Conservation (phyloP, 2,888 invertebrate genomes). For the Tenthredo notha region DNA sequence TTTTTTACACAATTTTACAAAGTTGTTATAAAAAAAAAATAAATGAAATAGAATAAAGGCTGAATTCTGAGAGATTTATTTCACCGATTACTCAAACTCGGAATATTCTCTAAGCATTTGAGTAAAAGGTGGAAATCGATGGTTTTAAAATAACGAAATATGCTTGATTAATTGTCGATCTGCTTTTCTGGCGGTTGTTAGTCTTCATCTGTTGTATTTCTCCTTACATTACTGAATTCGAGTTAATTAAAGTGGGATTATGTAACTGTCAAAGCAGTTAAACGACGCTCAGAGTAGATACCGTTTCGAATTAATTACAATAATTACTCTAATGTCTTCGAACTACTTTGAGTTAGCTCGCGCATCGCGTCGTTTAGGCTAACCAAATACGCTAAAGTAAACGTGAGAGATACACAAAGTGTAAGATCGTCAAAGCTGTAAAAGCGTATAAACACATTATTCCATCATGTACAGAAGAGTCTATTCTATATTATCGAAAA, state of each 20-base stretch:
- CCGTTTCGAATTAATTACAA: conserved; percentile 43
- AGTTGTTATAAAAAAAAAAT: too few relatives aligned
- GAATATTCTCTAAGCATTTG: neutral
- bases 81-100: too few relatives aligned
- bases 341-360: conserved; percentile 31
- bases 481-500: neutral
- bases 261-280: conserved; percentile 36
- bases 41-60: too few relatives aligned
- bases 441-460: neutral
- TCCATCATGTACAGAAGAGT: neutral
- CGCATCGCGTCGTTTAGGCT: neutral
- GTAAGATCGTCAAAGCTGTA: neutral
- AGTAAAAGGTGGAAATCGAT: neutral
- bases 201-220: neutral
- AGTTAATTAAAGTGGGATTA: conserved; percentile 46
- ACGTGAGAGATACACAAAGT: conserved; percentile 9
- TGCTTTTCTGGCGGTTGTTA: neutral
- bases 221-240: neutral
- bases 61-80: too few relatives aligned
- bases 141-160: neutral
- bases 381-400: conserved; percentile 8
- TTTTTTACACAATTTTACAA: too few relatives aligned
- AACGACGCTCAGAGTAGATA: conserved; percentile 22
- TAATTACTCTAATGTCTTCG: conserved; percentile 49
- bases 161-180: neutral